Evolutionary conservation across 2,113 vertebrate genomes (phyloP).

Genomic region (Elephantulus edwardii): DNA sequence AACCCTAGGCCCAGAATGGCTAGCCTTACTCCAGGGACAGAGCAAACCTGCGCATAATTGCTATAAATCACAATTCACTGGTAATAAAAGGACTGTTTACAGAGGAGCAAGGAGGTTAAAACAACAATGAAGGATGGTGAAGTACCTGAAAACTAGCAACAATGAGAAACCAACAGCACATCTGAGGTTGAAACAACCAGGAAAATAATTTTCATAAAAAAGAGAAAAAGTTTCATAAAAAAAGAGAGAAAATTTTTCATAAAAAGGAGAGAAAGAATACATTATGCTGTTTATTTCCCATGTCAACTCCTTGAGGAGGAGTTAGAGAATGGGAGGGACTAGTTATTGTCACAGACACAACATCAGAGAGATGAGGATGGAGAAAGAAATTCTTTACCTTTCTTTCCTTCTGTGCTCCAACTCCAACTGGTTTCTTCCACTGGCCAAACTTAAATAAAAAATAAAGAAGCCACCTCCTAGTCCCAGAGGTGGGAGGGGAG

Average conservation of each 20-base stretch:
- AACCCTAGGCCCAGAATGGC: too few species aligned
- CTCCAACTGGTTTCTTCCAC: not conserved
- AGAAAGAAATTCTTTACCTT: not conserved
- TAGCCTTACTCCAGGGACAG: too few species aligned
- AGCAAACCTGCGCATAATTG: too few species aligned
- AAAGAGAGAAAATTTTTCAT: too few species aligned
- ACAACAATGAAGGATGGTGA: not conserved
- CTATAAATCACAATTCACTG: too few species aligned
- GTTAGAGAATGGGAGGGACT: not conserved
- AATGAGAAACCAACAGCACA: not conserved
- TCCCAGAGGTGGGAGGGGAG: not conserved
- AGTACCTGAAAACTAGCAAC: not conserved
- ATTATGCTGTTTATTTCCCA: too few species aligned
- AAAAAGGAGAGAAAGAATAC: too few species aligned
- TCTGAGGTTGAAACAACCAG: fast-evolving
- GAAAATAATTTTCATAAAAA: too few species aligned
- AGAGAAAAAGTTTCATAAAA: too few species aligned
- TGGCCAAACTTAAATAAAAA: not conserved
- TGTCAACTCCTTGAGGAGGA: too few species aligned
- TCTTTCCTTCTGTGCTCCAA: not conserved
- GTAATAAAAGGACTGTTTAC: not conserved
- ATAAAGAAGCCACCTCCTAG: not conserved
- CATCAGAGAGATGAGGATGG: not conserved
- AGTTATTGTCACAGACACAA: not conserved
- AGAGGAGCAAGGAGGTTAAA: not conserved